Conservation (phyloP, 2,113 vertebrate genomes). For the Zosterops pallidus region DNA sequence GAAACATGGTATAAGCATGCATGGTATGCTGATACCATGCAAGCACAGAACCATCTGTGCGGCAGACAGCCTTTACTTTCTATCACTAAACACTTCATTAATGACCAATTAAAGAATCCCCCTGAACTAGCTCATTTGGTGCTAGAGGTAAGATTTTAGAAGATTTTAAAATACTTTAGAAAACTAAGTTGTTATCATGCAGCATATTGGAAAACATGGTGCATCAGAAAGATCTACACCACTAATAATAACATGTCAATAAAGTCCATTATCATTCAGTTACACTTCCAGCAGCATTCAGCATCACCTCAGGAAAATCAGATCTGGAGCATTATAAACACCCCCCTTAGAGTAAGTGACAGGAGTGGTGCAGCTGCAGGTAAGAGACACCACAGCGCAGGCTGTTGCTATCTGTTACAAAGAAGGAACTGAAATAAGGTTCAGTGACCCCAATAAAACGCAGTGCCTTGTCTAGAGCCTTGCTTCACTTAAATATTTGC, state of each 20-base stretch:
- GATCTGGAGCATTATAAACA: background rate
- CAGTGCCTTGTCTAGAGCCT: background rate
- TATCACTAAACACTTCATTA: background rate
- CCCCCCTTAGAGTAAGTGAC: background rate
- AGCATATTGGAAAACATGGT: background rate
- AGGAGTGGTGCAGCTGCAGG: fast-evolving
- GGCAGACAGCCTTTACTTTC: background rate
- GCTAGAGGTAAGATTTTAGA: background rate
- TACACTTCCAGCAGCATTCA: background rate
- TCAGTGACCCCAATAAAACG: background rate
- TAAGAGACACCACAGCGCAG: background rate
- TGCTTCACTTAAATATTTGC: background rate
- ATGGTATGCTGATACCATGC: too few relatives aligned
- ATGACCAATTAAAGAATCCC: constrained; percentile 40
- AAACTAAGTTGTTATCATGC: background rate
- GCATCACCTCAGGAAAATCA: background rate
- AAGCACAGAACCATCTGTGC: background rate
- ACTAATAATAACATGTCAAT: background rate
- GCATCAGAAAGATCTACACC: background rate
- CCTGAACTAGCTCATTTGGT: background rate
- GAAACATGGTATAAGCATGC: background rate
- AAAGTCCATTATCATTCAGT: background rate
- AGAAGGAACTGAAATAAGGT: background rate
- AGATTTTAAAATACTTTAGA: background rate
- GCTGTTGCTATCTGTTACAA: background rate